Conservation (phyloP, 2,888 invertebrate species). For the Crematogaster levior region DNA sequence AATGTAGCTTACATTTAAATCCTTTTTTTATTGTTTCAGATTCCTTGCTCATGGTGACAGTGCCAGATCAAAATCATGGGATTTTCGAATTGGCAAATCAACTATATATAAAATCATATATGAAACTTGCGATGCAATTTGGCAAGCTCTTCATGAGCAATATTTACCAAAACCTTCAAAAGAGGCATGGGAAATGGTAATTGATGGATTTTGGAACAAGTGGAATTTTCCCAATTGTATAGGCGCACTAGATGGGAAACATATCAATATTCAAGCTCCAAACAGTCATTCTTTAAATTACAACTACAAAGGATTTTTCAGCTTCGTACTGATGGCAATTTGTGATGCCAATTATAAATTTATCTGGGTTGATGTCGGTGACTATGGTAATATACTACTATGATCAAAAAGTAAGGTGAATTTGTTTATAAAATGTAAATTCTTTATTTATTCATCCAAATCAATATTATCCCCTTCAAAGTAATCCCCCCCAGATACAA, state of each 20-base stretch:
- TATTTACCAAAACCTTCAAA: background rate
- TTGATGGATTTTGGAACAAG: conserved; percentile 1
- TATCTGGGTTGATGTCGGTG: conserved; percentile 23
- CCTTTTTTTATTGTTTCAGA: background rate
- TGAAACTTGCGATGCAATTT: conserved; percentile 21
- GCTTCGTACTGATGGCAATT: conserved; percentile 19
- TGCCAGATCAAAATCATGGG: conserved; percentile 13
- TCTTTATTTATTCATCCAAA: too few relatives aligned
- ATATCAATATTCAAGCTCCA: background rate
- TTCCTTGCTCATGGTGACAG: conserved; percentile 3
- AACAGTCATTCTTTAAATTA: conserved; percentile 1
- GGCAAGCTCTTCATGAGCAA: background rate
- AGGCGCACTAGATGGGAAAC: background rate
- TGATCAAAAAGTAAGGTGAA: too few relatives aligned
- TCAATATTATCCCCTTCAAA: too few relatives aligned
- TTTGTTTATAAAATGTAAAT: too few relatives aligned
- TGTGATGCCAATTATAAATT: conserved; percentile 29
- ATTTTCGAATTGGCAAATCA: background rate
- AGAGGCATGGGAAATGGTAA: background rate
- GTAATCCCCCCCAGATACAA: too few relatives aligned
- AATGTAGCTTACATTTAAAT: background rate
- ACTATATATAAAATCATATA: background rate
- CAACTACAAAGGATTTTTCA: conserved; percentile 13
- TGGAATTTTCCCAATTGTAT: conserved; percentile 18
- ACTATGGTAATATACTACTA: conserved; percentile 20